Evolutionary conservation across 2,113 vertebrate genomes (phyloP).

Genomic region (Oryzias curvinotus): DNA sequence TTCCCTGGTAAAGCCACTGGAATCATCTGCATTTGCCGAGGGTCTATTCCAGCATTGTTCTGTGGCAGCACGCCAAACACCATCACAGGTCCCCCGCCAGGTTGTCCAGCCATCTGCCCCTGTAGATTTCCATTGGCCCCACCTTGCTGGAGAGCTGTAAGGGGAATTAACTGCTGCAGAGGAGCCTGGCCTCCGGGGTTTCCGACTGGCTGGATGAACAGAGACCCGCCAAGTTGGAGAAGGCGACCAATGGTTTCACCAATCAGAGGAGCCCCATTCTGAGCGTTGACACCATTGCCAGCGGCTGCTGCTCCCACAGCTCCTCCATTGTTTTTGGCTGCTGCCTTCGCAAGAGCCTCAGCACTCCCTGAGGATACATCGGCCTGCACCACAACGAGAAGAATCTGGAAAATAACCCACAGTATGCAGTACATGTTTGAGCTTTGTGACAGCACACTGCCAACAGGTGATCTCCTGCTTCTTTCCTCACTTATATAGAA

Average conservation of each 20-base stretch:
- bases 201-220: conserved; percentile 61
- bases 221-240: conserved; percentile 52
- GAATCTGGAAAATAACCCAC: conserved; percentile 52
- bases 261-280: conserved; percentile 53
- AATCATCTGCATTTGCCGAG: conserved; percentile 55
- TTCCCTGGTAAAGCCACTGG: conserved; percentile 32
- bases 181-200: conserved; percentile 48
- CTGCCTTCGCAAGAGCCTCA: conserved; percentile 56
- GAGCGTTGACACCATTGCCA: conserved; percentile 49
- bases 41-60: conserved; percentile 25
- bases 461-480: conserved; percentile 16
- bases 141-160: conserved; percentile 47
- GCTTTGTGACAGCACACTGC: conserved; percentile 17
- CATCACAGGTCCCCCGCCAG: conserved; percentile 35
- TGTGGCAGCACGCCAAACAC: conserved; percentile 56
- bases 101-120: conserved; percentile 32
- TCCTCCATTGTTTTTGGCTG: conserved; percentile 45
- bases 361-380: conserved; percentile 64
- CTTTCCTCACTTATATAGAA: conserved; percentile 56
- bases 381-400: conserved; percentile 50
- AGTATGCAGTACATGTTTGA: conserved; percentile 59
- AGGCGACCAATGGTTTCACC: conserved; percentile 53
- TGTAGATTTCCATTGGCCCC: conserved; percentile 41
- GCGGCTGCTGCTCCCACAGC: conserved; percentile 26
- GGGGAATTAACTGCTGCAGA: conserved; percentile 48